Evolutionary conservation across 1,140 invertebrate species (phyloP).

Genomic region (Gryllus bimaculatus): DNA sequence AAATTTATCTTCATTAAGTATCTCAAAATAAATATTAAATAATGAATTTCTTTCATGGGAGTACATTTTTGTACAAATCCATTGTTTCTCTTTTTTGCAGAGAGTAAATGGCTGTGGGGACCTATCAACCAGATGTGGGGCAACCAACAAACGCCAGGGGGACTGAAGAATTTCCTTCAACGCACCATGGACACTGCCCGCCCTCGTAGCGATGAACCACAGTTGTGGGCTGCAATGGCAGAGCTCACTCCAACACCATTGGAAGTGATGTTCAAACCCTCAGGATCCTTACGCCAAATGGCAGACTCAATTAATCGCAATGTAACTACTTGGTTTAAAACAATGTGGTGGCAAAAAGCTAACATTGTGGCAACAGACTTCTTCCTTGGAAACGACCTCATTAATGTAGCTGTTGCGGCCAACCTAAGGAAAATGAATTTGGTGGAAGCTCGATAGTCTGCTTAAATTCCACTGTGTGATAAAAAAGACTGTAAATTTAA

Average conservation of each 20-base stretch:
- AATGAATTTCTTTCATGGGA: too few relatives aligned
- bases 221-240: conserved; percentile 68
- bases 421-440: conserved; percentile 32
- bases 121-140: conserved; percentile 59
- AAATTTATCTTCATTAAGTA: too few relatives aligned
- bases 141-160: conserved; percentile 41
- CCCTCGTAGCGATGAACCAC: conserved; percentile 33
- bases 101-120: conserved; percentile 59
- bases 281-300: conserved; percentile 53
- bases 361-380: conserved; percentile 71
- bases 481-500: background rate
- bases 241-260: conserved; percentile 63
- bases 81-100: conserved; percentile 34
- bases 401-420: conserved; percentile 54
- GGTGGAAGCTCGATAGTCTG: conserved; percentile 8
- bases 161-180: conserved; percentile 47
- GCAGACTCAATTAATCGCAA: conserved; percentile 58
- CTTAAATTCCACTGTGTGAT: background rate
- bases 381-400: conserved; percentile 65
- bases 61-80: too few relatives aligned
- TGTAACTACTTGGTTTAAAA: conserved; percentile 53
- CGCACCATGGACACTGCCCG: conserved; percentile 34
- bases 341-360: conserved; percentile 51
- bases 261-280: conserved; percentile 52
- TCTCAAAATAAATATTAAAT: too few relatives aligned